Conservation (phyloP, 2,113 vertebrate species). For the Podocnemis expansa region DNA sequence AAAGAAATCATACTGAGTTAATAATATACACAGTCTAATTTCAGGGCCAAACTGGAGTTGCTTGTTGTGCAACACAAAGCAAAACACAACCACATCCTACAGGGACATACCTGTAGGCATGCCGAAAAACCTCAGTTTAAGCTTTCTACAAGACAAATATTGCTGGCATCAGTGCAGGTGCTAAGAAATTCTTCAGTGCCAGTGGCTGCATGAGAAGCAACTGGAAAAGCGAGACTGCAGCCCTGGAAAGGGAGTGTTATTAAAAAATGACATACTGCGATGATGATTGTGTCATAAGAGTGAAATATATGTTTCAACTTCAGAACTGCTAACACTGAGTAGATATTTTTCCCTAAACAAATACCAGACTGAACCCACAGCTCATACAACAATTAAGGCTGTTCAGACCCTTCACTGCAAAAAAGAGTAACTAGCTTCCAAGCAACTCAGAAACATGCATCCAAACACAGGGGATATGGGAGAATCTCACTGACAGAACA, state of each 20-base stretch:
- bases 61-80: not conserved
- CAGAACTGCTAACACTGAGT: not conserved
- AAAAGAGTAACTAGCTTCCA: not conserved
- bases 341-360: not conserved
- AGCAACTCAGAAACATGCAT: not conserved
- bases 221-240: not conserved
- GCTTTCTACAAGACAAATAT: not conserved
- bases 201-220: not conserved
- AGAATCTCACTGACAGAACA: too few relatives aligned
- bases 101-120: not conserved
- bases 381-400: not conserved
- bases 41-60: not conserved
- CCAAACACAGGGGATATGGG: not conserved
- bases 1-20: not conserved
- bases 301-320: not conserved
- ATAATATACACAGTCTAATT: not conserved
- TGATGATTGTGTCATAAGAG: too few relatives aligned
- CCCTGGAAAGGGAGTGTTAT: not conserved
- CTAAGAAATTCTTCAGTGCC: not conserved
- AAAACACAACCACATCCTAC: not conserved
- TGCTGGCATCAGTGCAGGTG: not conserved
- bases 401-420: not conserved
- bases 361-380: too few relatives aligned
- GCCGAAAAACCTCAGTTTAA: not conserved
- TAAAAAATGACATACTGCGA: not conserved